phyloP scores from a whole-genome alignment of 2,888 invertebrate genomes.

The Ashinkailepas kermadecensis region DNA sequence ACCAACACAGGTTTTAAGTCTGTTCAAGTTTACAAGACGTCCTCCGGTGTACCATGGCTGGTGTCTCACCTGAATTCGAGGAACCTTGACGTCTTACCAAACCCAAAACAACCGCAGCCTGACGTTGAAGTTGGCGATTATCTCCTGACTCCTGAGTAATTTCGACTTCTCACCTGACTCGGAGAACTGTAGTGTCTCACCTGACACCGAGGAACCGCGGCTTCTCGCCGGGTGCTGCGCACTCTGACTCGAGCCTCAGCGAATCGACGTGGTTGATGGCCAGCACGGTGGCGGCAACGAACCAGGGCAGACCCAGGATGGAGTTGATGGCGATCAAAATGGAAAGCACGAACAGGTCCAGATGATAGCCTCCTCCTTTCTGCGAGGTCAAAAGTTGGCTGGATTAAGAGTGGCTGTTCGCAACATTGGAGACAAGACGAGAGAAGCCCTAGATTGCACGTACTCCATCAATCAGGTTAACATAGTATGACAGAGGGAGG shows the following conservation, averaged over 20 bases:
- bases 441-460: too few species aligned
- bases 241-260: constrained; percentile 44
- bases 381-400: constrained; percentile 29
- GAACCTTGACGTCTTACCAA: constrained; percentile 38
- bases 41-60: background rate
- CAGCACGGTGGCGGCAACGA: constrained; percentile 48
- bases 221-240: constrained; percentile 47
- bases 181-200: constrained; percentile 23
- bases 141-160: too few species aligned
- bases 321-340: constrained; percentile 45
- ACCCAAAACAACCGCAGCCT: too few species aligned
- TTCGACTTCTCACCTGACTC: constrained; percentile 37
- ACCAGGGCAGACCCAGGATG: constrained; percentile 47
- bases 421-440: too few species aligned
- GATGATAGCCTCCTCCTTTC: constrained; percentile 50
- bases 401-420: too few species aligned
- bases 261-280: constrained; percentile 47
- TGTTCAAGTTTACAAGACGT: too few species aligned
- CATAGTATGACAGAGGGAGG: too few species aligned
- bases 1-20: too few species aligned
- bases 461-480: too few species aligned
- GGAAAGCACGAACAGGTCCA: constrained; percentile 47
- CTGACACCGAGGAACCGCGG: constrained; percentile 46
- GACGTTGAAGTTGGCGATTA: too few species aligned
- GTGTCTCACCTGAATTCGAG: constrained; percentile 42